These are phyloP conservation scores for Thaumetopoea pityocampa DNA, from an alignment of 1,140 invertebrate genomes.

Conservation along the genomic window DNA sequence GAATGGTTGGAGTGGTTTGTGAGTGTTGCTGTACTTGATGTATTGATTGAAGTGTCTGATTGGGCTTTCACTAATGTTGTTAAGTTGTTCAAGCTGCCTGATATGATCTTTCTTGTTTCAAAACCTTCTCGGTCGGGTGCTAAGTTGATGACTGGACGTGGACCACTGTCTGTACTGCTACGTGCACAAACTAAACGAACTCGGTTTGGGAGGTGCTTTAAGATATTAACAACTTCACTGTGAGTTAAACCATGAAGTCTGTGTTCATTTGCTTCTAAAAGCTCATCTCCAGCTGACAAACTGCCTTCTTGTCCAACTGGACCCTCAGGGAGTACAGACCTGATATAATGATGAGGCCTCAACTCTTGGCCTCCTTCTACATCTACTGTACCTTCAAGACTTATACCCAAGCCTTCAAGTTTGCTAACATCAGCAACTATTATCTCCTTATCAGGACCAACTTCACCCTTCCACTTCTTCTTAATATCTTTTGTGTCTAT, in stretches of 20 bases:
- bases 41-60: conserved; percentile 89
- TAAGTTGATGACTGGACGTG: conserved; percentile 83
- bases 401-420: conserved; percentile 92
- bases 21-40: conserved; percentile 82
- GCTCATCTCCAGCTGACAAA: conserved; percentile 91
- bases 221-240: conserved; percentile 91
- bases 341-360: conserved; percentile 90
- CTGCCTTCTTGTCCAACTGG: conserved; percentile 89
- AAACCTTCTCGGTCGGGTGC: conserved; percentile 86
- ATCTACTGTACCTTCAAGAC: conserved; percentile 94
- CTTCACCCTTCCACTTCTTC: conserved; percentile 83
- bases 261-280: conserved; percentile 92
- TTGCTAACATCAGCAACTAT: conserved; percentile 89
- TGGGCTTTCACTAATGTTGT: conserved; percentile 90
- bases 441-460: conserved; percentile 83
- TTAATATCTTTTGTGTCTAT: conserved; percentile 75
- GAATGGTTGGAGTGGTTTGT: conserved; percentile 82
- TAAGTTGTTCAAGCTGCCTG: conserved; percentile 83
- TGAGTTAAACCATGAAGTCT: conserved; percentile 91
- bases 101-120: conserved; percentile 85
- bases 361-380: conserved; percentile 89
- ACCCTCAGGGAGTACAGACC: conserved; percentile 90
- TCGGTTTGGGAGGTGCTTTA: conserved; percentile 90
- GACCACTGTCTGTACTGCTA: conserved; percentile 73
- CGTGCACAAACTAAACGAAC: conserved; percentile 89